These are phyloP conservation scores for Octopus sinensis DNA, from an alignment of 1,140 invertebrate species.

Conservation along the genomic window DNA sequence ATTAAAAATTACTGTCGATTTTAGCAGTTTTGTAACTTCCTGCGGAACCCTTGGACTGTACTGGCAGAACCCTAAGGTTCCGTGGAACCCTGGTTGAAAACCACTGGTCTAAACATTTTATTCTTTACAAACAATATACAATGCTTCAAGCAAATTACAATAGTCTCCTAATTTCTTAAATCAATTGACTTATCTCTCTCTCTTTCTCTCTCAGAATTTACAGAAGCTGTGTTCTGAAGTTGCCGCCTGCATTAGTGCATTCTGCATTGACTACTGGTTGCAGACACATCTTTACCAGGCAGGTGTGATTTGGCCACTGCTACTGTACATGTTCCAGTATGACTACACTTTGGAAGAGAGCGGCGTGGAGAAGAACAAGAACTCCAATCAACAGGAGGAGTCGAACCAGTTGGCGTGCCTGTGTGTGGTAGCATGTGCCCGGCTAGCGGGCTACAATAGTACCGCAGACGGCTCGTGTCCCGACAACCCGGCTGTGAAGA, in stretches of 20 bases:
- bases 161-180: background rate
- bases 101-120: no score
- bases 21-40: no score
- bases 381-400: slow-evolving; percentile 83
- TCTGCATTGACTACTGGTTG: slow-evolving; percentile 77
- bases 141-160: background rate
- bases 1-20: no score
- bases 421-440: slow-evolving; percentile 77
- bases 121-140: no score
- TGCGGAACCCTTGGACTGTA: no score
- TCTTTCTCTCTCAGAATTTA: slow-evolving; percentile 66
- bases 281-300: slow-evolving; percentile 88
- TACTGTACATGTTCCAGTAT: slow-evolving; percentile 89
- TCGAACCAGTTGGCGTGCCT: slow-evolving; percentile 88
- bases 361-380: slow-evolving; percentile 80
- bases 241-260: slow-evolving; percentile 79
- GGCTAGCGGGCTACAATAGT: slow-evolving; percentile 72
- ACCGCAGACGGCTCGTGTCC: slow-evolving; percentile 64
- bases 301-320: slow-evolving; percentile 87
- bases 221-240: slow-evolving; percentile 76
- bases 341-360: slow-evolving; percentile 97
- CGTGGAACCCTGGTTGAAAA: no score
- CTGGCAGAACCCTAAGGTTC: no score
- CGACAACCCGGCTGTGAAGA: slow-evolving; percentile 65
- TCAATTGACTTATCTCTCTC: background rate